Percentiles rank a stretch among this genome's conserved stretches.
These are phyloP conservation scores for Neosalanx taihuensis DNA, from an alignment of 2,797 vertebrate genomes.

Conservation along the genomic window DNA sequence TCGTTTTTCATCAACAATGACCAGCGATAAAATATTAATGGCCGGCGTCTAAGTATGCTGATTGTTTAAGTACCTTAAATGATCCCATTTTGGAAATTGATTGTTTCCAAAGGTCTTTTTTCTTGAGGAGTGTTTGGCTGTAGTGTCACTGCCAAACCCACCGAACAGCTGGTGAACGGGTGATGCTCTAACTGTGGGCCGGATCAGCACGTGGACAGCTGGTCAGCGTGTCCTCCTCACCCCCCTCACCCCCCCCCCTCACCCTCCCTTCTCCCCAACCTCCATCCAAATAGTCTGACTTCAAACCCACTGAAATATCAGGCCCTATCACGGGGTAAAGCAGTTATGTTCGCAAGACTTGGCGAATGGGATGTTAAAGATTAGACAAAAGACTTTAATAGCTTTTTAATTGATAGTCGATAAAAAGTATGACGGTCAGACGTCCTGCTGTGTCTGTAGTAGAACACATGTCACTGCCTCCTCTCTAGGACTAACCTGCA, in stretches of 20 bases:
- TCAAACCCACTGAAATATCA: constrained; percentile 56
- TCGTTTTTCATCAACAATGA: constrained; percentile 75
- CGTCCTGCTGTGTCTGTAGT: constrained; percentile 66
- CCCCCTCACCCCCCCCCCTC: constrained; percentile 20
- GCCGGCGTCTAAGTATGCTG: constrained; percentile 71
- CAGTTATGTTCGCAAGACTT: constrained; percentile 69
- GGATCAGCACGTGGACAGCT: constrained; percentile 84
- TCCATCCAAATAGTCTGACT: constrained; percentile 38
- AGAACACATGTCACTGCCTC: constrained; percentile 70
- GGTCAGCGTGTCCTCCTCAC: constrained; percentile 79
- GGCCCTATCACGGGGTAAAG: constrained; percentile 64
- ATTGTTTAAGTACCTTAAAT: constrained; percentile 91
- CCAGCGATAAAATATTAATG: constrained; percentile 83
- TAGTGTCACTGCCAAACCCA: constrained; percentile 74
- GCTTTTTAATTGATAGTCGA: constrained; percentile 85
- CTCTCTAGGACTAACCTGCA: background rate
- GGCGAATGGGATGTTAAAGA: constrained; percentile 77
- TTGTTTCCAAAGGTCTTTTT: constrained; percentile 78
- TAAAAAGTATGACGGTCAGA: constrained; percentile 70
- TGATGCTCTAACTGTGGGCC: constrained; percentile 74
- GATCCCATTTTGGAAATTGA: constrained; percentile 84
- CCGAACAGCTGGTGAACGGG: constrained; percentile 91
- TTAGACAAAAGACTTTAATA: constrained; percentile 82
- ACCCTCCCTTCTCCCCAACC: constrained; percentile 14
- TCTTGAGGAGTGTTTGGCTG: constrained; percentile 76